Conservation (phyloP, 1,140 invertebrate genomes). For the Philaenus spumarius region DNA sequence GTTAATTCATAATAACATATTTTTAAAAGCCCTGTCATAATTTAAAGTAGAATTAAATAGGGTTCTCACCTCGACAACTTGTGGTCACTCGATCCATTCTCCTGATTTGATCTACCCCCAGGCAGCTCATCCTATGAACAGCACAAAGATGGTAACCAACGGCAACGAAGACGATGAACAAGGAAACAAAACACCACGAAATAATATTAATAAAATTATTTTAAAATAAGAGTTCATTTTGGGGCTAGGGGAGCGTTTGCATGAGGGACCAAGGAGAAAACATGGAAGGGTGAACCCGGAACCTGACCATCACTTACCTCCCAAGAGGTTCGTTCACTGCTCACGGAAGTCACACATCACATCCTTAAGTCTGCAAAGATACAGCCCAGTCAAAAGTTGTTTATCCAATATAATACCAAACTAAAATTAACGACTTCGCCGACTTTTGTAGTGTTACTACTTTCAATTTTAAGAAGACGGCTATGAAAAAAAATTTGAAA, state of each 20-base stretch:
- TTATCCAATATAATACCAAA: too few relatives aligned
- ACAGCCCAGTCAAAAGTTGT: constrained; percentile 22
- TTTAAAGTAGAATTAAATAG: constrained; percentile 1
- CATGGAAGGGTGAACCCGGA: background rate
- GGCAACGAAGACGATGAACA: constrained; percentile 48
- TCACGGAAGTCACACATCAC: constrained; percentile 6
- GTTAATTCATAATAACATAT: background rate
- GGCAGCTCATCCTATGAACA: constrained; percentile 54
- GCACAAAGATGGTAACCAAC: constrained; percentile 50
- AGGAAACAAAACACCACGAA: constrained; percentile 38
- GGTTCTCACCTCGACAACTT: constrained; percentile 24
- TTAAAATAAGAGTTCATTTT: background rate
- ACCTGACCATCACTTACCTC: constrained; percentile 8
- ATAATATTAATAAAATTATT: constrained; percentile 9
- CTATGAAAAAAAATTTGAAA: too few relatives aligned
- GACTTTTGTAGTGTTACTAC: too few relatives aligned
- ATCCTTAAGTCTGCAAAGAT: constrained; percentile 31
- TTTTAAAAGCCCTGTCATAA: background rate
- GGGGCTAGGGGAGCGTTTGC: background rate
- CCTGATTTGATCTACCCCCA: constrained; percentile 45
- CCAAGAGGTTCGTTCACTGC: constrained; percentile 4
- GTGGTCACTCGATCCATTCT: constrained; percentile 44
- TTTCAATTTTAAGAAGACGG: too few relatives aligned
- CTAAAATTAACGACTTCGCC: too few relatives aligned
- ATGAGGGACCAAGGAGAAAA: background rate